These are phyloP conservation scores for Latrodectus elegans DNA, from an alignment of 2,888 invertebrate species.

Conservation along the genomic window DNA sequence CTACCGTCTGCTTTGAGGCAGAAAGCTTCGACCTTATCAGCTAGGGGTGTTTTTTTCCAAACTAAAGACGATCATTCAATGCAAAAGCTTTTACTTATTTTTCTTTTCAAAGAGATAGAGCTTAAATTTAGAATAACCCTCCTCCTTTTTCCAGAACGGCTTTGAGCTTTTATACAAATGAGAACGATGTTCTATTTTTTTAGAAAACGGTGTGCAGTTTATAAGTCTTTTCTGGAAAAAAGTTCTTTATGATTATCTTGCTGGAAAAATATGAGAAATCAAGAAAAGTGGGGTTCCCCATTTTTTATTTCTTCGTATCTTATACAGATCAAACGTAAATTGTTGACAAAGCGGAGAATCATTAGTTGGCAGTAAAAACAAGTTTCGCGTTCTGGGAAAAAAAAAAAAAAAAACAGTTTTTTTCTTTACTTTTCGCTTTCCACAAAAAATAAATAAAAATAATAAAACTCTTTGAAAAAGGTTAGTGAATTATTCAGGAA, in stretches of 20 bases:
- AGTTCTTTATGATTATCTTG: background rate
- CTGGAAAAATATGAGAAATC: background rate
- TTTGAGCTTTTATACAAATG: background rate
- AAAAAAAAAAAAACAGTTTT: background rate
- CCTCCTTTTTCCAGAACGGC: background rate
- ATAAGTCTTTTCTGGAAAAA: background rate
- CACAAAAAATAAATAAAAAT: background rate
- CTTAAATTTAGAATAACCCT: background rate
- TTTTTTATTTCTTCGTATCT: background rate
- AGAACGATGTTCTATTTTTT: background rate
- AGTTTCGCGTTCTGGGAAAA: background rate
- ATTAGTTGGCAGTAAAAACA: background rate
- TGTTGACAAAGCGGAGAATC: background rate
- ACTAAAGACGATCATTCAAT: conserved; percentile 35
- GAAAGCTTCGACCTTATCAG: background rate
- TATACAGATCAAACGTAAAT: background rate
- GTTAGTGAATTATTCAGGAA: background rate
- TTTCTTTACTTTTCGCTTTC: background rate
- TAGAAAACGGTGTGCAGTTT: background rate
- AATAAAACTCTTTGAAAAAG: background rate
- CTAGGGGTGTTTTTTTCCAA: conserved; percentile 38
- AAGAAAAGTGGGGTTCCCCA: background rate
- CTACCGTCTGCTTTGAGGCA: too few relatives aligned
- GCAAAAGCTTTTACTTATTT: conserved; percentile 47
- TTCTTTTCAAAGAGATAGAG: background rate